A percentile compares a stretch with the other conserved stretches of the same genome.
These are phyloP conservation scores for Capitulum mitella DNA, from an alignment of 2,888 invertebrate species.

Conservation along the genomic window DNA sequence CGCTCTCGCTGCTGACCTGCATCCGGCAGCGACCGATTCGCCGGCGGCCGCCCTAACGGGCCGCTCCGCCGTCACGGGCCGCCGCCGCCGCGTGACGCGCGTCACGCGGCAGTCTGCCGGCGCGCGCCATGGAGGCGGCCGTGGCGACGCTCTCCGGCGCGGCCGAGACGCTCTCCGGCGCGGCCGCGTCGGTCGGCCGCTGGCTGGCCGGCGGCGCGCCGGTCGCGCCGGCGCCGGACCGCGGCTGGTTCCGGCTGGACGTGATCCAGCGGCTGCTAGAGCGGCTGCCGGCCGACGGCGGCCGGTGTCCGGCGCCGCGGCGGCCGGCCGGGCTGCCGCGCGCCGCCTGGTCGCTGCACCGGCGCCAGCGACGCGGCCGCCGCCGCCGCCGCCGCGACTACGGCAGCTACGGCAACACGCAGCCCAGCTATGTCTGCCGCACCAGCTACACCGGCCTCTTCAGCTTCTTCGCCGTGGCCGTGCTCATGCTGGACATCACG, in stretches of 20 bases:
- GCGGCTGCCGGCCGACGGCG: too few relatives aligned
- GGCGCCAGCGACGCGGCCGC: background rate
- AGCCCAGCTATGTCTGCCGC: constrained; percentile 27
- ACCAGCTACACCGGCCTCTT: constrained; percentile 31
- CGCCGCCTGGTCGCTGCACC: constrained; percentile 6
- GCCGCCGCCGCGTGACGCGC: too few relatives aligned
- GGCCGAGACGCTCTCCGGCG: too few relatives aligned
- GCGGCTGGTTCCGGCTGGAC: background rate
- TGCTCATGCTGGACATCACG: constrained; percentile 31
- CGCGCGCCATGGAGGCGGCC: background rate
- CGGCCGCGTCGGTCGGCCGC: background rate
- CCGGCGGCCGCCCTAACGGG: too few relatives aligned
- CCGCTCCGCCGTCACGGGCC: too few relatives aligned
- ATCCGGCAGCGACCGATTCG: too few relatives aligned
- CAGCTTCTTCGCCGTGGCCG: constrained; percentile 31
- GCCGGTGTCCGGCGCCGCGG: background rate
- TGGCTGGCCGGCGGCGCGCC: background rate
- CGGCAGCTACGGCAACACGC: background rate
- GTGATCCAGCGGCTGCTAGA: background rate
- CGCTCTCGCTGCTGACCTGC: too few relatives aligned
- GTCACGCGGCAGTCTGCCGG: too few relatives aligned
- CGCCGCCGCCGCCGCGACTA: background rate
- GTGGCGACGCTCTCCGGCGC: background rate
- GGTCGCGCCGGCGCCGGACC: background rate
- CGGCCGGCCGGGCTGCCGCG: background rate